These are phyloP conservation scores for Drosophila santomea DNA, from an alignment of 1,140 invertebrate genomes.

Conservation along the genomic window DNA sequence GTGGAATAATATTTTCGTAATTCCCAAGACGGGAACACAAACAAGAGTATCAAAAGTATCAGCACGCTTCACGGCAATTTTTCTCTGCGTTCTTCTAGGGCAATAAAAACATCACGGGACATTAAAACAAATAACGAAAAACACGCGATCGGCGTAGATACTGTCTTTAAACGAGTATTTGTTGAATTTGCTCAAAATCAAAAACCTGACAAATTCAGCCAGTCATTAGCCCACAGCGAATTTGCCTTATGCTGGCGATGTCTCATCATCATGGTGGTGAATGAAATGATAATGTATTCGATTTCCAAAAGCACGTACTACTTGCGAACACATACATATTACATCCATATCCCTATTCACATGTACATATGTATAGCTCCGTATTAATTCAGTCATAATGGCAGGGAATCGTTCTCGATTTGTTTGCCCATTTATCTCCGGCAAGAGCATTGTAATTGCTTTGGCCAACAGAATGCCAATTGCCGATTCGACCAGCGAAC, in stretches of 20 bases:
- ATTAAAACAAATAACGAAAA: slow-evolving; percentile 51
- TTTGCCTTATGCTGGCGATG: slow-evolving; percentile 31
- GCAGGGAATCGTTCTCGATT: slow-evolving; percentile 30
- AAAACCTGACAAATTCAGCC: slow-evolving; percentile 14
- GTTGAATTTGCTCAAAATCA: slow-evolving; percentile 20
- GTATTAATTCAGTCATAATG: slow-evolving; percentile 26
- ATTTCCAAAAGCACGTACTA: slow-evolving; percentile 20
- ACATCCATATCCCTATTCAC: too few species aligned
- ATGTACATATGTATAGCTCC: not conserved
- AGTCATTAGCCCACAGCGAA: slow-evolving; percentile 13
- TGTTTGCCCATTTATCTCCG: slow-evolving; percentile 26
- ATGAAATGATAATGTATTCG: slow-evolving; percentile 22
- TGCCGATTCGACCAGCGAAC: not conserved
- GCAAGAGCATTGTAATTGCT: slow-evolving; percentile 28
- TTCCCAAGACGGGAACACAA: not conserved
- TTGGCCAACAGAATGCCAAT: slow-evolving; percentile 11
- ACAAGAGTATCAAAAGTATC: slow-evolving; percentile 1
- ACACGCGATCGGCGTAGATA: slow-evolving; percentile 24
- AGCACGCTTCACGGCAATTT: not conserved
- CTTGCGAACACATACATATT: slow-evolving; percentile 4
- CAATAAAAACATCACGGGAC: slow-evolving; percentile 46
- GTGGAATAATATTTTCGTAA: slow-evolving; percentile 26
- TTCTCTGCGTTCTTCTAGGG: slow-evolving; percentile 7
- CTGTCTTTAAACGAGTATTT: slow-evolving; percentile 9
- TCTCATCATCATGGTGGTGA: slow-evolving; percentile 1